Evolutionary conservation across 2,888 invertebrate genomes (phyloP), one percentile per base, ranked within the genome.

Genomic region (Craniophora ligustri): DNA sequence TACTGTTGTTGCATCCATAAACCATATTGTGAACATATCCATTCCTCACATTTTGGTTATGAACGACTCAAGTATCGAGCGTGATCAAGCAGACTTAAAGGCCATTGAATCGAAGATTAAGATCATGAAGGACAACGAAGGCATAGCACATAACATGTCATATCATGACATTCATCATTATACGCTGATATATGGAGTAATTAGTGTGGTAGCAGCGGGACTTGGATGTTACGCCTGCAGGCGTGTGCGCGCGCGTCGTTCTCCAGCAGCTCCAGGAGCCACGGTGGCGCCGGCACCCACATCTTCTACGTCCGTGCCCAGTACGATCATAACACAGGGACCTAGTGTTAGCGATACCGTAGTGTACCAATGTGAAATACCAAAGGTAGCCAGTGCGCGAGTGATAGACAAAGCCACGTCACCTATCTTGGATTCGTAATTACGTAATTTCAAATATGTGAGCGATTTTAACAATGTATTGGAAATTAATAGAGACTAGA

Each of bases 21-120:
- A 46, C 6, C 46, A 45, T 7, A 10, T 53, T 5, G 26, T 53
- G 13, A 53, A 46, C 32, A 18, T 53, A 5, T 14, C 31, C 8
- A 39, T 46, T 28, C 39, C 45, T 34, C 21, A 46, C 8, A 13
- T 34, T 32, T 21, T 21, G 8, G 8, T 53, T 14, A 32, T 21
- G 13, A 46, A 40, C 10, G 31, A 28, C 13, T 45, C 45, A 8
- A 31, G 32, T 15, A 36, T 19, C 3, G 31, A 45, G 18, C 32
- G 11, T 38, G 11, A 38, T 23, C 18, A n/a, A 21, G 21, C 21
- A 19, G 30, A 21, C 8, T n/a, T 38, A n/a, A 15, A 48, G 16
- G 23, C 3, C 1, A 23, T 46, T 36, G 31, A 31, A 1, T 7
- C 31, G 1, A 39, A 30, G 21, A 48, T 39, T n/a, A 39, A 28